Evolutionary conservation across 2,888 invertebrate species (phyloP).

Genomic region (Nemurella pictetii): DNA sequence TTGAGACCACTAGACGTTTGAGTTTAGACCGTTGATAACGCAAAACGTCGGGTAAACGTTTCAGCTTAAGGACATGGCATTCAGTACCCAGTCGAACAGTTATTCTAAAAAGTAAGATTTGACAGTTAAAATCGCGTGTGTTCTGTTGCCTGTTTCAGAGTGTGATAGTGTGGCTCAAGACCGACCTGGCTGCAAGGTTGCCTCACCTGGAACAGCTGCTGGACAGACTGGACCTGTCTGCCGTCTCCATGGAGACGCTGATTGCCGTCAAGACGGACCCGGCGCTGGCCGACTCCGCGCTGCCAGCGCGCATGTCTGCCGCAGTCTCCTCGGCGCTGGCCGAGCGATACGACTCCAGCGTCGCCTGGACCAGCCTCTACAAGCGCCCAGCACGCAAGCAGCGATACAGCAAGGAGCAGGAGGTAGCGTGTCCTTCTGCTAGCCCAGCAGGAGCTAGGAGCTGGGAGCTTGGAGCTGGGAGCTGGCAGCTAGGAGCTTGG

Average conservation of each 20-base stretch:
- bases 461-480: no score
- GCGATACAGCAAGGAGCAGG: constrained; percentile 41
- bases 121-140: not conserved
- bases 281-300: constrained; percentile 36
- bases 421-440: no score
- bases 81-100: no score
- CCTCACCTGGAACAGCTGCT: constrained; percentile 43
- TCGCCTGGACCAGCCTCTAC: not conserved
- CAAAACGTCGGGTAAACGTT: no score
- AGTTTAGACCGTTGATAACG: no score
- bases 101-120: no score
- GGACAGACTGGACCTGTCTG: constrained; percentile 44
- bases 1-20: no score
- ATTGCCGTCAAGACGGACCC: constrained; percentile 45
- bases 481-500: no score
- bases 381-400: constrained; percentile 21
- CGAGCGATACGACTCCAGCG: constrained; percentile 37
- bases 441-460: no score
- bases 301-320: constrained; percentile 31
- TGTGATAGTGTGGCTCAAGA: constrained; percentile 45
- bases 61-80: no score
- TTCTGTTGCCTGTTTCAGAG: constrained; percentile 39
- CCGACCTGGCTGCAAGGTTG: constrained; percentile 42
- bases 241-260: constrained; percentile 45
- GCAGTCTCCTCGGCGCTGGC: constrained; percentile 37